Conservation (phyloP, 2,888 invertebrate species). For the Cephus sareptanus region DNA sequence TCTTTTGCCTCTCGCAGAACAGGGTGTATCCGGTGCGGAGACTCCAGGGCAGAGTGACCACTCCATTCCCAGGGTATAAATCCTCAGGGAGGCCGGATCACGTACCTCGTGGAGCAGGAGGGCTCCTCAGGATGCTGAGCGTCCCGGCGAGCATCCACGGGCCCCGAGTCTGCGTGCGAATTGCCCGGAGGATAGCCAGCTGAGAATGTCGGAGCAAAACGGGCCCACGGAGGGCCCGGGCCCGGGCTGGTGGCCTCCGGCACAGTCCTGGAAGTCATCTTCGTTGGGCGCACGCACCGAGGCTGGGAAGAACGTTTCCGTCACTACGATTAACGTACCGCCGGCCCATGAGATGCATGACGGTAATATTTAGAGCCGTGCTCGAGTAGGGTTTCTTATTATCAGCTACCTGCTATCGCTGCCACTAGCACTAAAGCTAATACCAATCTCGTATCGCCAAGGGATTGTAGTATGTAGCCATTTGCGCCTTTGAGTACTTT, state of each 20-base stretch:
- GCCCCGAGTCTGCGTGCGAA: constrained; percentile 32
- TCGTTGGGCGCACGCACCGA: constrained; percentile 62
- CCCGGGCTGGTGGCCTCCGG: constrained; percentile 58
- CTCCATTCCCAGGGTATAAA: not conserved
- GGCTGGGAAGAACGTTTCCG: constrained; percentile 75
- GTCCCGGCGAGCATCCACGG: constrained; percentile 34
- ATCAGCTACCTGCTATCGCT: not conserved
- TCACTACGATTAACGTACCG: constrained; percentile 83
- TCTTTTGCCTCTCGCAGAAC: not conserved
- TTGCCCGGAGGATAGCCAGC: constrained; percentile 47
- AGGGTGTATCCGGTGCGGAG: not conserved
- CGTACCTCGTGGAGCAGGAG: constrained; percentile 10
- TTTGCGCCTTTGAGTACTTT: not conserved
- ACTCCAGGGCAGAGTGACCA: not conserved
- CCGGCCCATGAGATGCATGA: constrained; percentile 72
- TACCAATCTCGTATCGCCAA: not conserved
- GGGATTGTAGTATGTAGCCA: not conserved
- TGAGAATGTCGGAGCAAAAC: constrained; percentile 64
- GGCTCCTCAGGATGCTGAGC: constrained; percentile 59
- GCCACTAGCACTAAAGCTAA: not conserved
- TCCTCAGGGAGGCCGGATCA: not conserved
- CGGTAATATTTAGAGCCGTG: constrained; percentile 64
- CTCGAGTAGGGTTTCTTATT: not conserved
- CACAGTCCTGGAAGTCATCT: constrained; percentile 60
- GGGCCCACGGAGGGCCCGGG: constrained; percentile 59